phyloP scores from a whole-genome alignment of 2,113 vertebrate species.

The Microtus montanus region DNA sequence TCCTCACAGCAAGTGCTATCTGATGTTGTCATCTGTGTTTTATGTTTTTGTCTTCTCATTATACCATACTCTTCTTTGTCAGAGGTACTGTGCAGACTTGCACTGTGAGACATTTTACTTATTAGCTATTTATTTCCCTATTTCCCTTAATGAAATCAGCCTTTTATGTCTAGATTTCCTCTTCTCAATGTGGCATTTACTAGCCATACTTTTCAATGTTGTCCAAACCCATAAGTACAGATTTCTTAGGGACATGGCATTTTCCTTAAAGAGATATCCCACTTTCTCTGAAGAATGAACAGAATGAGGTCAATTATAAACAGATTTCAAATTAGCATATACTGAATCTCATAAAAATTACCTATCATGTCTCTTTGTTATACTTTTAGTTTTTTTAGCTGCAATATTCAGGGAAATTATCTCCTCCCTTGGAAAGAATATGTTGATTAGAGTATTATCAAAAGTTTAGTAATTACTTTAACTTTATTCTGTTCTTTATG shows the following conservation, averaged over 20 bases:
- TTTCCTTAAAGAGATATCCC: background rate
- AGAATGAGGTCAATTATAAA: background rate
- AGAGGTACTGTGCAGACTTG: background rate
- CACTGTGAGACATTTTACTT: background rate
- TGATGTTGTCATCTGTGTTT: background rate
- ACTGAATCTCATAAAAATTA: background rate
- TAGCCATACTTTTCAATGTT: background rate
- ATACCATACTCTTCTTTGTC: background rate
- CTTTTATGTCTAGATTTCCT: background rate
- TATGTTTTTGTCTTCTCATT: background rate
- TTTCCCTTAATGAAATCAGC: background rate
- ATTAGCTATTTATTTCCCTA: background rate
- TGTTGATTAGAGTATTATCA: background rate
- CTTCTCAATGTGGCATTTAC: background rate
- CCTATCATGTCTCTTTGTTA: background rate
- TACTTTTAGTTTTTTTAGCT: background rate
- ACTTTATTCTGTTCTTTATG: background rate
- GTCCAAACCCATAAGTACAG: background rate
- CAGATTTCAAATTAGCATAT: background rate
- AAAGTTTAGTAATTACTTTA: background rate
- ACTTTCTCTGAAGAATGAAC: background rate
- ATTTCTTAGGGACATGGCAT: background rate
- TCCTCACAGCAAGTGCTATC: background rate
- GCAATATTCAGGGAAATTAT: background rate
- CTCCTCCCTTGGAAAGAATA: background rate